Evolutionary conservation across 2,113 vertebrate species (phyloP).

Genomic region (Apodemus sylvaticus): DNA sequence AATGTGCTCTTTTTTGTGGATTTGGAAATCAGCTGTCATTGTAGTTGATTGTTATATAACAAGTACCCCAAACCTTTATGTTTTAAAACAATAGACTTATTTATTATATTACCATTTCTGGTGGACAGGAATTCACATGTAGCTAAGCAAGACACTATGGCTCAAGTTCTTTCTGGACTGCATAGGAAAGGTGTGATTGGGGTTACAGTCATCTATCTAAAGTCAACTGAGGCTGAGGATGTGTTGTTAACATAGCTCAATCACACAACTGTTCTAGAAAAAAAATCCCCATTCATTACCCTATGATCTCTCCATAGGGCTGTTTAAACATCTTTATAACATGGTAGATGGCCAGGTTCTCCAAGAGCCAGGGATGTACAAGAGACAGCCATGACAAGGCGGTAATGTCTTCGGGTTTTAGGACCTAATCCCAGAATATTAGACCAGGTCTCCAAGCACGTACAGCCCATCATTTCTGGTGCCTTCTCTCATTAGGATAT

Average conservation of each 20-base stretch:
- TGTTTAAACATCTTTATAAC: background rate
- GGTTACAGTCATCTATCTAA: background rate
- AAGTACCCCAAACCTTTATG: background rate
- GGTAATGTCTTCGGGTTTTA: background rate
- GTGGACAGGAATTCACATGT: background rate
- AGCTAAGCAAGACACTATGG: background rate
- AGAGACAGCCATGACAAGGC: background rate
- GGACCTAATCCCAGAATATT: background rate
- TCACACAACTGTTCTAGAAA: fast-evolving
- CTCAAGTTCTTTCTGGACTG: background rate
- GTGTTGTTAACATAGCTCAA: background rate
- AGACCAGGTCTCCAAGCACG: background rate
- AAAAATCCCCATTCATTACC: background rate
- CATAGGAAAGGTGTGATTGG: background rate
- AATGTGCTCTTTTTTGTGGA: background rate
- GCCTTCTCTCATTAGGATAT: background rate
- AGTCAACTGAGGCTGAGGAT: background rate
- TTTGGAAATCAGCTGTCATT: background rate
- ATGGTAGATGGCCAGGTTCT: background rate
- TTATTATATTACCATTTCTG: background rate
- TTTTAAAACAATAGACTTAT: background rate
- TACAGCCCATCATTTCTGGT: background rate
- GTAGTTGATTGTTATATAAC: background rate
- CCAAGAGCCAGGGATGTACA: background rate
- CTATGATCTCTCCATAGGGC: background rate